phyloP scores from a whole-genome alignment of 92 coral and sea anemone genomes.

The Siderastrea radians region DNA sequence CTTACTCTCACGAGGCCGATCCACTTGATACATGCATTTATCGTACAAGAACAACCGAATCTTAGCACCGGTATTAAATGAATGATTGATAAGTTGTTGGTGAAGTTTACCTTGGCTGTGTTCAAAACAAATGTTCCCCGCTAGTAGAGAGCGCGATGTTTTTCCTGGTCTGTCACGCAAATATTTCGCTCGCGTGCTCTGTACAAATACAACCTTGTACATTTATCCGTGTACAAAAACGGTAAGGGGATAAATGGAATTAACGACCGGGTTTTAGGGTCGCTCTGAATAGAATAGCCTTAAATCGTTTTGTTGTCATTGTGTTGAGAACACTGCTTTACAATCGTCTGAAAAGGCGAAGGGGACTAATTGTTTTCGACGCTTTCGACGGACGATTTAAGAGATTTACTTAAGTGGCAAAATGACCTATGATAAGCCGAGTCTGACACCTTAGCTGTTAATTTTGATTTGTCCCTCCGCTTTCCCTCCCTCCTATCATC shows the following conservation, averaged over 20 bases:
- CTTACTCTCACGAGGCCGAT: slow-evolving; percentile 11
- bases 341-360: slow-evolving; percentile 26
- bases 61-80: slow-evolving; percentile 33
- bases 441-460: slow-evolving; percentile 39
- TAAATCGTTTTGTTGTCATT: slow-evolving; percentile 23
- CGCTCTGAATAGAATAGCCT: slow-evolving; percentile 4
- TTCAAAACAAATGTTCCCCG: slow-evolving; percentile 4
- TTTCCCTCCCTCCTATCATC: slow-evolving; percentile 59
- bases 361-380: slow-evolving; percentile 28
- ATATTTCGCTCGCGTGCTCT: background rate
- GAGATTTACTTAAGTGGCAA: slow-evolving; percentile 52
- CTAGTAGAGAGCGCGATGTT: slow-evolving; percentile 10
- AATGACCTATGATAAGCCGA: slow-evolving; percentile 30
- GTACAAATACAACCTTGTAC: background rate
- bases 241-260: background rate
- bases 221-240: background rate
- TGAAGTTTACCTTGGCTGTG: slow-evolving; percentile 59
- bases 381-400: slow-evolving; percentile 34
- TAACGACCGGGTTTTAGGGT: background rate
- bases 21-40: slow-evolving; percentile 25
- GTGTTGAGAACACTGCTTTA: slow-evolving; percentile 37
- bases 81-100: slow-evolving; percentile 63
- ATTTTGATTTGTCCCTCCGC: slow-evolving; percentile 38
- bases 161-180: slow-evolving; percentile 43
- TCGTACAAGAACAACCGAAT: slow-evolving; percentile 15